Evolutionary conservation across 2,113 vertebrate genomes (phyloP).

Genomic region (Scomber colias): DNA sequence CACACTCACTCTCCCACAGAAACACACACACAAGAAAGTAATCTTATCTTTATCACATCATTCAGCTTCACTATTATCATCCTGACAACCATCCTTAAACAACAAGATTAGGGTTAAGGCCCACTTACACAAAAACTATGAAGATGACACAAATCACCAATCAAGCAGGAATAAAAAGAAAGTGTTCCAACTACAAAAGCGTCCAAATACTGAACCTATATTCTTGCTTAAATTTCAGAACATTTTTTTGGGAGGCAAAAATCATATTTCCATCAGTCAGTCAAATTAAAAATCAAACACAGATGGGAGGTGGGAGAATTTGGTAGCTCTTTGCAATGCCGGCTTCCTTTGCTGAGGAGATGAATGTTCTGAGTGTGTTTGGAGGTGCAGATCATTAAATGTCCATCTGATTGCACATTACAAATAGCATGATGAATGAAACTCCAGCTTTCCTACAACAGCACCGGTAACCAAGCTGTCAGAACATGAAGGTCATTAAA

Average conservation of each 20-base stretch:
- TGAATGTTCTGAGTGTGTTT: slow-evolving; percentile 17
- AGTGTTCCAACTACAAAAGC: not conserved
- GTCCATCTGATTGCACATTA: slow-evolving; percentile 34
- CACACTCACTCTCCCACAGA: slow-evolving; percentile 16
- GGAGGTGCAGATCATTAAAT: slow-evolving; percentile 35
- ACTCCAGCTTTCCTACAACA: slow-evolving; percentile 14
- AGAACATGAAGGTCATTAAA: slow-evolving; percentile 19
- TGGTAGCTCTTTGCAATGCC: slow-evolving; percentile 26
- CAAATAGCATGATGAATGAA: slow-evolving; percentile 10
- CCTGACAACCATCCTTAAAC: slow-evolving; percentile 39
- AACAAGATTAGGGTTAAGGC: slow-evolving; percentile 17
- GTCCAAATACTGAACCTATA: not conserved
- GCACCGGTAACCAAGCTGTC: slow-evolving; percentile 22
- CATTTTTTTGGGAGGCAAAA: slow-evolving; percentile 31
- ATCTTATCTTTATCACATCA: slow-evolving; percentile 24
- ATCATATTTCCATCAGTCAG: slow-evolving; percentile 1
- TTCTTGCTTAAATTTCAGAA: slow-evolving; percentile 24
- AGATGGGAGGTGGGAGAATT: slow-evolving; percentile 59
- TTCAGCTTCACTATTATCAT: slow-evolving; percentile 33
- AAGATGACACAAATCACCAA: slow-evolving; percentile 15
- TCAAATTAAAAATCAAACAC: slow-evolving; percentile 28
- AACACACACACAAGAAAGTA: slow-evolving; percentile 12
- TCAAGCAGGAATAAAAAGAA: slow-evolving; percentile 22
- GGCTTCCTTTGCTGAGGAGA: slow-evolving; percentile 29
- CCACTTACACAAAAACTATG: slow-evolving; percentile 14